These are phyloP conservation scores for Sapajus apella DNA, from an alignment of 2,113 vertebrate species.

Conservation along the genomic window DNA sequence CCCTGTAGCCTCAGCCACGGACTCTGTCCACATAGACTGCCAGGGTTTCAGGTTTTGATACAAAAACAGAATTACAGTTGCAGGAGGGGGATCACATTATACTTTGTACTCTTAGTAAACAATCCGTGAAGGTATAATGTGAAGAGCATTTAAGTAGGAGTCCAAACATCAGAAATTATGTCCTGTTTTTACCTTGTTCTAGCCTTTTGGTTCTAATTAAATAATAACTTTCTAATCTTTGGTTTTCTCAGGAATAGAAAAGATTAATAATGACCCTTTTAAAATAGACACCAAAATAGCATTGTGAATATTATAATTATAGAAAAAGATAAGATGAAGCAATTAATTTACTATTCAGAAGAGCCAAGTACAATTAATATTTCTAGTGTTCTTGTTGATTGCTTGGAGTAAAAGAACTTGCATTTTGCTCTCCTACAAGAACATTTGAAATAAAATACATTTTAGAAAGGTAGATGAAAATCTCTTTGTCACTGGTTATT, in stretches of 20 bases:
- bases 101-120: not conserved
- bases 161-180: constrained; percentile 9
- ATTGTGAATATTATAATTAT: not conserved
- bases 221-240: constrained; percentile 31
- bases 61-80: not conserved
- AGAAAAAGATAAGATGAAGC: constrained; percentile 43
- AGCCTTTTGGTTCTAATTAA: constrained; percentile 33
- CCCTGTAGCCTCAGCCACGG: not conserved
- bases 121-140: not conserved
- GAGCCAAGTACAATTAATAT: constrained; percentile 3
- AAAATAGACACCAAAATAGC: not conserved
- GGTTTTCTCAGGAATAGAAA: not conserved
- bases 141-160: not conserved
- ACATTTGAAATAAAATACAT: constrained; percentile 37
- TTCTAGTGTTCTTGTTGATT: constrained; percentile 49
- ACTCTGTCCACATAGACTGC: not conserved
- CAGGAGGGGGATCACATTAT: not conserved
- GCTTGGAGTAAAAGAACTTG: not conserved
- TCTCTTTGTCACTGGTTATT: constrained; percentile 33
- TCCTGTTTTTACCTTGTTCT: not conserved
- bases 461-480: not conserved
- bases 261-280: constrained; percentile 37
- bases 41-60: constrained; percentile 39
- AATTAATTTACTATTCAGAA: constrained; percentile 57
- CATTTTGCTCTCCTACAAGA: not conserved